phyloP scores from a whole-genome alignment of 2,797 vertebrate species.

The Morelia viridis region DNA sequence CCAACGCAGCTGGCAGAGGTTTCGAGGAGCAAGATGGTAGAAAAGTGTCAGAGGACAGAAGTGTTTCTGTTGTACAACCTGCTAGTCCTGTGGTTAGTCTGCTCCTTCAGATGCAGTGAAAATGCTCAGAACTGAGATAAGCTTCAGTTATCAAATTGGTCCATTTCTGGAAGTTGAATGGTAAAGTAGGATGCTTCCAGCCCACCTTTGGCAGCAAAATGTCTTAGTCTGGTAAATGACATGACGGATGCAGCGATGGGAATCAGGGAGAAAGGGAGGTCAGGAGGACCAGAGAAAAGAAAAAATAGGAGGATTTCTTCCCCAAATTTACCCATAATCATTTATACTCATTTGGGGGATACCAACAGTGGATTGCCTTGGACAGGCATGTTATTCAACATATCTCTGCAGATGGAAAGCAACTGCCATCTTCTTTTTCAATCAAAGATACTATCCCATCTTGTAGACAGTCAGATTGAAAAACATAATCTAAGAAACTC shows the following conservation, averaged over 20 bases:
- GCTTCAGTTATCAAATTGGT: neutral
- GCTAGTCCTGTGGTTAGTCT: neutral
- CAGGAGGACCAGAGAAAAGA: fast-evolving
- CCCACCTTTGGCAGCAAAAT: neutral
- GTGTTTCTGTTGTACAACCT: neutral
- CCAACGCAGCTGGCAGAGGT: neutral
- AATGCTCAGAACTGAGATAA: neutral
- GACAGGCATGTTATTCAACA: constrained; percentile 3
- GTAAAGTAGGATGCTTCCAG: neutral
- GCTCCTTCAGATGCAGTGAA: neutral
- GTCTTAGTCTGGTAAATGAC: neutral
- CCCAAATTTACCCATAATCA: neutral
- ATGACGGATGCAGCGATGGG: neutral
- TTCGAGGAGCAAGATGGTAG: neutral
- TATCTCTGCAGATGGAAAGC: constrained; percentile 51
- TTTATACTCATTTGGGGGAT: constrained; percentile 16
- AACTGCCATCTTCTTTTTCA: constrained; percentile 45
- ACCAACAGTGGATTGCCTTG: constrained; percentile 6
- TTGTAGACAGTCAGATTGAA: constrained; percentile 46
- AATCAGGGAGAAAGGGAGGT: fast-evolving
- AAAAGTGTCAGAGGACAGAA: too few species aligned
- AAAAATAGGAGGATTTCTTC: fast-evolving
- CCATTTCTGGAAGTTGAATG: too few species aligned
- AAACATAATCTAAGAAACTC: constrained; percentile 49
- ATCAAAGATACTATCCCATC: constrained; percentile 11